phyloP scores from a whole-genome alignment of 2,113 vertebrate genomes.

The Synchiropus splendidus region DNA sequence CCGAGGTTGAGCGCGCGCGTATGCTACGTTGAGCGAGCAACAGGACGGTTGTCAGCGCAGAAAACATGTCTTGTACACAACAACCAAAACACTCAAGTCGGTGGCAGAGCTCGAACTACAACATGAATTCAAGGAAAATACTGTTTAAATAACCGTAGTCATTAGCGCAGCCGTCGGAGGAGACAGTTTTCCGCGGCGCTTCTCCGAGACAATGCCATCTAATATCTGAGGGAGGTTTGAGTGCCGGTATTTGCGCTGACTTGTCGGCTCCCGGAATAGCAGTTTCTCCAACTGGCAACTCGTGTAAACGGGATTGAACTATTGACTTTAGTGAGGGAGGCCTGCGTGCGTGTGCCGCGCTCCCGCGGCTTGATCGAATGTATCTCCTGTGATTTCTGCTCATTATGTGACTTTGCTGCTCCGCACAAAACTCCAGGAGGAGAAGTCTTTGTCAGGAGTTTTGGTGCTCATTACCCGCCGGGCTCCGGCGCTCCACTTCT shows the following conservation, averaged over 20 bases:
- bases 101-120: no score
- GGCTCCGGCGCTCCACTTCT: slow-evolving; percentile 56
- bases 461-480: slow-evolving; percentile 67
- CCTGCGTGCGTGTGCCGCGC: slow-evolving; percentile 15
- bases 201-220: not conserved
- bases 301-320: slow-evolving; percentile 16
- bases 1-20: no score
- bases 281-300: slow-evolving; percentile 12
- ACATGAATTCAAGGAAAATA: no score
- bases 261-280: slow-evolving; percentile 14
- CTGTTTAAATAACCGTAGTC: no score
- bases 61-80: no score
- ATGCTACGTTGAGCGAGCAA: no score
- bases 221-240: slow-evolving; percentile 24
- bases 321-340: slow-evolving; percentile 25
- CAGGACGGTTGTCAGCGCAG: no score
- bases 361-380: slow-evolving; percentile 26
- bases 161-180: no score
- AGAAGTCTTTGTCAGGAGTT: slow-evolving; percentile 70
- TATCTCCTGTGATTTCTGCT: slow-evolving; percentile 32
- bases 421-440: slow-evolving; percentile 50
- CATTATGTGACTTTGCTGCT: slow-evolving; percentile 53
- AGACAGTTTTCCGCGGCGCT: slow-evolving; percentile 9
- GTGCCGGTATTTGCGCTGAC: slow-evolving; percentile 18
- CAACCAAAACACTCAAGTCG: no score